Evolutionary conservation across 2,888 invertebrate genomes (phyloP), one percentile per base, ranked within the genome.

Genomic region (Euzophera pinguis): DNA sequence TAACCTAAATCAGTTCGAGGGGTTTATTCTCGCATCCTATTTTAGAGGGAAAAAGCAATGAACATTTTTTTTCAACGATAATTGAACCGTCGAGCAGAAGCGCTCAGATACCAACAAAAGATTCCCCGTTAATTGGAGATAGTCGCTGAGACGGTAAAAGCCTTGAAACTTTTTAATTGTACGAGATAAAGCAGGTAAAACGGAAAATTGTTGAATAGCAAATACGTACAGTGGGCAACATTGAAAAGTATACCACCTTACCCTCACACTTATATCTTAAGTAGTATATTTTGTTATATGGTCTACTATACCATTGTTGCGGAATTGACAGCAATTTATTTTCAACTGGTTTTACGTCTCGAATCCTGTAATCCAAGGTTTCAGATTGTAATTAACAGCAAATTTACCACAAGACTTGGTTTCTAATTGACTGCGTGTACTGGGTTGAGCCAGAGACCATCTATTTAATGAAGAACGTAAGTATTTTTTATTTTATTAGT

Each of bases 331-430:
- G 29, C 8, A 6, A 27, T 27, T 43, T 43, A 29, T 43, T 13
- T 43, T 29, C 13, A 43, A 27, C 43, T 3, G 29, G 29, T 13
- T 43, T 2, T 13, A 41, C 41, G 41, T 22, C 41, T 17, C 22
- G n/a, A 22, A 16, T 41, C 22, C 29, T 38, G 43, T 29, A 9
- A 43, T 13, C 27, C 43, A 43, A 43, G 43, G 43, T 29, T 43
- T 27, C 29, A 12, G 14, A 9, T 43, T 43, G 43, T 43, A 43
- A 43, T 43, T 43, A 43, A 43, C 8, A 29, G 43, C 7, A 29
- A 43, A 43, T 43, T 43, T 29, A 43, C 29, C 43, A 43, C 27
- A 27, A 43, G 43, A 43, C 43, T 43, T 43, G 43, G 29, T 43
- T 43, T 43, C 43, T 29, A 43, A 43, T 43, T 43, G 43, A 13